Evolutionary conservation across 2,888 invertebrate genomes (phyloP).

Genomic region (Baronia brevicornis): DNA sequence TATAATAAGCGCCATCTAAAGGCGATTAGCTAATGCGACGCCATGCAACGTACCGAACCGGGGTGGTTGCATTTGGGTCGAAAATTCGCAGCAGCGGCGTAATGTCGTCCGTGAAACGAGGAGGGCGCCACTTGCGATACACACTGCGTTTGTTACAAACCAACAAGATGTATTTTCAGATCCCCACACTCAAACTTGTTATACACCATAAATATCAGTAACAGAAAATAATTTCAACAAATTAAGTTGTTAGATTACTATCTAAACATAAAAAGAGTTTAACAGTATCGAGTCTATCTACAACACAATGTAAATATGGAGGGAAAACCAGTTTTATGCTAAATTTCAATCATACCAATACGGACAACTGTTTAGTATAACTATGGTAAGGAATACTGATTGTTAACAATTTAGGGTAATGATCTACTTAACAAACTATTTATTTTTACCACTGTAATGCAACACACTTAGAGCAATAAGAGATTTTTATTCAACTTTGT

Average conservation of each 20-base stretch:
- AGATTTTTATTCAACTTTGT: background rate
- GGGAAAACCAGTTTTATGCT: constrained; percentile 15
- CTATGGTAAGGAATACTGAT: constrained; percentile 17
- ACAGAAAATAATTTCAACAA: constrained; percentile 4
- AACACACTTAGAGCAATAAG: no score
- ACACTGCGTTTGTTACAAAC: constrained; percentile 70
- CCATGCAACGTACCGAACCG: constrained; percentile 68
- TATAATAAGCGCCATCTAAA: constrained; percentile 64
- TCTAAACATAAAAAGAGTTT: constrained; percentile 10
- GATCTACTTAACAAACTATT: constrained; percentile 21
- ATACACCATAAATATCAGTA: constrained; percentile 7
- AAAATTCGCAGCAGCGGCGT: constrained; percentile 85
- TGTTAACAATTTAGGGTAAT: constrained; percentile 23
- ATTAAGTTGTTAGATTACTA: constrained; percentile 18
- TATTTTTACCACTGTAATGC: constrained; percentile 13
- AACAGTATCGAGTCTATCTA: constrained; percentile 28
- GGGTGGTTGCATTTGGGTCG: constrained; percentile 80
- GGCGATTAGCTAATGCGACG: constrained; percentile 35
- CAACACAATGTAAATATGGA: constrained; percentile 28
- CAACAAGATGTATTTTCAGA: constrained; percentile 23
- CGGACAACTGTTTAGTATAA: constrained; percentile 20
- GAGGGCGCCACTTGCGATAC: constrained; percentile 90
- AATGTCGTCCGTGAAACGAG: constrained; percentile 86
- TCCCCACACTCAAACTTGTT: constrained; percentile 13
- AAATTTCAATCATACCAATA: constrained; percentile 16